phyloP scores from a whole-genome alignment of 2,113 vertebrate species.

The crab-eating macaque (Macaca fascicularis) region DNA sequence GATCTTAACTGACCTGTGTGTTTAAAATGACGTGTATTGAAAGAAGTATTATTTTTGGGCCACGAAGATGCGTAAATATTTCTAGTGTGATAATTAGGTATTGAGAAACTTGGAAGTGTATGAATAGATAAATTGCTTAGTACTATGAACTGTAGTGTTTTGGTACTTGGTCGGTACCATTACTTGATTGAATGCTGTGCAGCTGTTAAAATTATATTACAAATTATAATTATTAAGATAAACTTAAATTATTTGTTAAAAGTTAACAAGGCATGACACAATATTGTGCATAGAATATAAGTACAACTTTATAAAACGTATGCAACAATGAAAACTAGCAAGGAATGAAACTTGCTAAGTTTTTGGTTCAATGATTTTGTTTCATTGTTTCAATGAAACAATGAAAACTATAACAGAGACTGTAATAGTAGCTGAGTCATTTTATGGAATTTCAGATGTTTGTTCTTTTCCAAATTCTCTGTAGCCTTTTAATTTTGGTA shows the following conservation, averaged over 20 bases:
- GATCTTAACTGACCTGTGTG: neutral
- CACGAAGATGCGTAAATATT: neutral
- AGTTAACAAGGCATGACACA: neutral
- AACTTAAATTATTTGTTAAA: neutral
- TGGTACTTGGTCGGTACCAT: neutral
- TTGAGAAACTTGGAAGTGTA: neutral
- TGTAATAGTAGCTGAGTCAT: neutral
- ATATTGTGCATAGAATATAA: neutral
- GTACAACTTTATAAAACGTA: neutral
- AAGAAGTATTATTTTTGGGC: neutral
- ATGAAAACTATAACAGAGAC: neutral
- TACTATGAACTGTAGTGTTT: neutral
- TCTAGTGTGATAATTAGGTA: neutral
- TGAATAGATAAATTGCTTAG: neutral
- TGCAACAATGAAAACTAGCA: neutral
- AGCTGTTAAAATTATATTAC: neutral
- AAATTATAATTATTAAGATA: neutral
- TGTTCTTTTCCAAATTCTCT: neutral
- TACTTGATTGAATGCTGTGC: neutral
- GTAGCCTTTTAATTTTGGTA: neutral
- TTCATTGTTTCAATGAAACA: too few species aligned
- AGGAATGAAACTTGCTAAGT: neutral
- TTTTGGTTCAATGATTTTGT: too few species aligned
- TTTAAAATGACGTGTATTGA: neutral
- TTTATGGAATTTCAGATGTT: neutral